Evolutionary conservation across 2,888 invertebrate species (phyloP), one percentile per base, ranked within the genome.

Genomic region (Epinotia nisella): DNA sequence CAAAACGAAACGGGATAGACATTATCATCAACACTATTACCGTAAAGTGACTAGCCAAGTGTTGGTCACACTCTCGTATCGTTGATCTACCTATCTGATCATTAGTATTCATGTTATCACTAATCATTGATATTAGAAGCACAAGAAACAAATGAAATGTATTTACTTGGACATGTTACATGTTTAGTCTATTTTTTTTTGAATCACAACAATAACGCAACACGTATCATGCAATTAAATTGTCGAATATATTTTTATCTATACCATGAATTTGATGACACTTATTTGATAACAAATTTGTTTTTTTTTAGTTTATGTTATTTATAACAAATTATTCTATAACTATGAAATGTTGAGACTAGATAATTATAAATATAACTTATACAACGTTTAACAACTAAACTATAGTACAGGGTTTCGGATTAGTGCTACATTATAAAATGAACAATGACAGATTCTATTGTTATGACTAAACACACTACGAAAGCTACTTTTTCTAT

Each of bases 321-420:
- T 83, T 83, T 84, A 71, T 76, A 88, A 85, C 83, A 85, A 83
- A 87, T 75, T 83, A 68, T 67, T 69, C 67, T 90, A 91, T 88
- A 87, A 90, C 89, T 90, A 90, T 81, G 83, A 89, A 84, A 84
- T 83, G 81, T 88, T 87, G 87, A 89, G 92, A 92, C 92, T 92
- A 92, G 92, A 92, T 73, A 69, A 68, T 68, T 82, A 85, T 56
- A 66, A 66, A 66, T 87, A 89, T 84, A 91, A 87, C 86, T 87
- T 90, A 88, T 82, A 81, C 45, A 49, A 65, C 58, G 29, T 69
- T 71, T 68, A 69, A 69, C 72, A 72, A 68, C 67, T 69, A 72
- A 75, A 73, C 70, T 75, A 71, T 66, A 55, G 59, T 53, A 56
- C 62, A 68, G 58, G 53, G 56, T 68, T 66, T 45, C 67, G 5